Conservation (phyloP, 1,140 invertebrate genomes). For the Eriosoma lanigerum region DNA sequence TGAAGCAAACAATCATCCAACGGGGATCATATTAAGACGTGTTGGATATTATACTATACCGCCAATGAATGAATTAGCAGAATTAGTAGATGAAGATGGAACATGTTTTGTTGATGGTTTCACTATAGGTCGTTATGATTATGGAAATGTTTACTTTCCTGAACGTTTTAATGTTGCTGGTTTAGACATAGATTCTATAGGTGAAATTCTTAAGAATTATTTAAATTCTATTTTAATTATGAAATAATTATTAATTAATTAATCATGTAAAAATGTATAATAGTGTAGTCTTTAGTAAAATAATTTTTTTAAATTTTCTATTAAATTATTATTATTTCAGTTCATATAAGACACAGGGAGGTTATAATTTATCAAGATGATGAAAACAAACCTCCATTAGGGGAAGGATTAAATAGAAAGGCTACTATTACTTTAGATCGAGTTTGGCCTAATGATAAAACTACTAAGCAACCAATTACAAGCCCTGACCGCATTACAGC, state of each 20-base stretch:
- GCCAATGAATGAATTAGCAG: slow-evolving; percentile 71
- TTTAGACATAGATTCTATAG: slow-evolving; percentile 59
- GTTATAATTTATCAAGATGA: slow-evolving; percentile 67
- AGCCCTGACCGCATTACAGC: slow-evolving; percentile 73
- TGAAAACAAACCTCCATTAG: slow-evolving; percentile 72
- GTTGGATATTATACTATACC: slow-evolving; percentile 87
- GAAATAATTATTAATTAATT: no score
- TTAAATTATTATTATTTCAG: slow-evolving; percentile 58
- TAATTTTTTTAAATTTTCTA: neutral
- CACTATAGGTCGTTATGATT: slow-evolving; percentile 84
- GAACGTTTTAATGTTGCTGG: slow-evolving; percentile 85
- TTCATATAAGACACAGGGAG: slow-evolving; percentile 76
- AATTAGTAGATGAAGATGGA: slow-evolving; percentile 69
- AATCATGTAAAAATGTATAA: neutral
- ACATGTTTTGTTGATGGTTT: slow-evolving; percentile 86
- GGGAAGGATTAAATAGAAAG: slow-evolving; percentile 83
- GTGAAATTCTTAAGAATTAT: neutral
- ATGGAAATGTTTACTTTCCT: slow-evolving; percentile 89
- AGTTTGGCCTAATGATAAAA: slow-evolving; percentile 93
- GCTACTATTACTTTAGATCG: slow-evolving; percentile 91
- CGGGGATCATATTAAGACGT: slow-evolving; percentile 67
- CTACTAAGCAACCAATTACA: slow-evolving; percentile 75
- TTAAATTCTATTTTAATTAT: no score
- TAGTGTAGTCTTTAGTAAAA: neutral
- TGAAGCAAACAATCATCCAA: slow-evolving; percentile 62